A percentile compares a stretch with the other conserved stretches of the same genome.
These are phyloP conservation scores for Heteropelma amictum DNA, from an alignment of 2,888 invertebrate genomes.

Conservation along the genomic window DNA sequence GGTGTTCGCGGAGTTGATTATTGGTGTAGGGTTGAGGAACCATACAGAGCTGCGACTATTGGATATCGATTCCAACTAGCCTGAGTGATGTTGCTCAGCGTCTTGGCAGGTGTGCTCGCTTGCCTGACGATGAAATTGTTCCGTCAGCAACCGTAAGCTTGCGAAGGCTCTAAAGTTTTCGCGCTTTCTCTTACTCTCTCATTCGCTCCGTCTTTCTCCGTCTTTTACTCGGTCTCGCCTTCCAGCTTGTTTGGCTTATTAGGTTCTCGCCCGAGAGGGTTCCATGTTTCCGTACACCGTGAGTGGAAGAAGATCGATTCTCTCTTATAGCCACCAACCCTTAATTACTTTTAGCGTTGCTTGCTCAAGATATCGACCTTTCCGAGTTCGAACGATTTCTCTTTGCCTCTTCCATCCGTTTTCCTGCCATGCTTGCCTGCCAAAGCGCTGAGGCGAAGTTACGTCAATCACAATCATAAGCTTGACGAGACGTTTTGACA, in stretches of 20 bases:
- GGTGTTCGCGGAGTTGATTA: constrained; percentile 6
- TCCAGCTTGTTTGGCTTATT: constrained; percentile 56
- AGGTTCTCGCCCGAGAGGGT: constrained; percentile 37
- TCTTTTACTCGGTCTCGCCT: constrained; percentile 28
- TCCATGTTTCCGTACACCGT: constrained; percentile 20
- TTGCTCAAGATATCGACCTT: constrained; percentile 47
- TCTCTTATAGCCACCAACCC: constrained; percentile 36
- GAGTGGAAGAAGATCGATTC: constrained; percentile 47
- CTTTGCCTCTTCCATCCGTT: constrained; percentile 20
- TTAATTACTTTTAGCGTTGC: constrained; percentile 54
- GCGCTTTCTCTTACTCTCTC: constrained; percentile 15
- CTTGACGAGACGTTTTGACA: not conserved
- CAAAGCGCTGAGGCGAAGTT: not conserved
- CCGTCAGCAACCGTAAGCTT: constrained; percentile 62
- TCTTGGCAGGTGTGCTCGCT: constrained; percentile 47
- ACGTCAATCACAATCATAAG: constrained; percentile 25
- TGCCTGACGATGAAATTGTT: constrained; percentile 65
- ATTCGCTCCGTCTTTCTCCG: not conserved
- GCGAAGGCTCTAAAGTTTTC: constrained; percentile 43
- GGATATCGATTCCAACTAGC: constrained; percentile 53
- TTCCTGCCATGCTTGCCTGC: not conserved
- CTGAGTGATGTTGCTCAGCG: constrained; percentile 4
- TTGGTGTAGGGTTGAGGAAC: constrained; percentile 15
- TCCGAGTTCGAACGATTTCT: constrained; percentile 42
- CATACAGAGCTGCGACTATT: constrained; percentile 35